Base-by-base conservation (phyloP, 2,888 invertebrate species). In the Monochamus alternatus region DNA sequence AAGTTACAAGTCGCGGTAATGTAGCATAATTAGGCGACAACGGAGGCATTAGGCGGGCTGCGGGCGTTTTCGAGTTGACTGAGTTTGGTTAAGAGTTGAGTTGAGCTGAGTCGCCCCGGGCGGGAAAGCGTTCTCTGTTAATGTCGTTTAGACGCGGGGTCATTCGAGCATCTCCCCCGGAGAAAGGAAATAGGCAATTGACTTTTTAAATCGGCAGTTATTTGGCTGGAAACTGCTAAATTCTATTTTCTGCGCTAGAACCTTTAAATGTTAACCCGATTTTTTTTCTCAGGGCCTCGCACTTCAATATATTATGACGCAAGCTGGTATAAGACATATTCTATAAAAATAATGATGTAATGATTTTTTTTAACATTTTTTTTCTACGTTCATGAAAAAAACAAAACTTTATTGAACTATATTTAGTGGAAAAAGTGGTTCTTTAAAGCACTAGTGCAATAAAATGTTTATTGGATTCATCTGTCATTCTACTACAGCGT, bases 181-280 rank as follows among this genome's bases (percentile, higher is more conserved):
- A 80, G 84, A 82, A 84, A 81, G 86, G 84, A 85, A 86, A 86
- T 85, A 85, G 86, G 86, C 86, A 86, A 86, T 86, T 86, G 86
- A 86, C 86, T 86, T 86, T 85, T 86, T 81, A 85, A 86, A 86
- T 84, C 84, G 84, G 66, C 80, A 78, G 81, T 82, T 83, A 81
- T 82, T 83, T 79, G 78, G 80, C 74, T 75, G 78, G 77, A 81
- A 82, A 80, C 77, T 79, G 78, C 78, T 78, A 78, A 82, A 84
- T 82, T 82, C 77, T 81, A 82, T 83, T 82, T 75, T 80, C 74
- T 73, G 68, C 75, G 47, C 75, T n/a, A 14, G 51, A 22, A 77
- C 80, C 82, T 79, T 80, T 81, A 81, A 83, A 83, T 83, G 82
- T 81, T 83, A 81, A 81, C 76, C 55, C 67, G 38, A 67, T 67